Evolutionary conservation across 2,888 invertebrate genomes (phyloP).

Genomic region (Atherix ibis): DNA sequence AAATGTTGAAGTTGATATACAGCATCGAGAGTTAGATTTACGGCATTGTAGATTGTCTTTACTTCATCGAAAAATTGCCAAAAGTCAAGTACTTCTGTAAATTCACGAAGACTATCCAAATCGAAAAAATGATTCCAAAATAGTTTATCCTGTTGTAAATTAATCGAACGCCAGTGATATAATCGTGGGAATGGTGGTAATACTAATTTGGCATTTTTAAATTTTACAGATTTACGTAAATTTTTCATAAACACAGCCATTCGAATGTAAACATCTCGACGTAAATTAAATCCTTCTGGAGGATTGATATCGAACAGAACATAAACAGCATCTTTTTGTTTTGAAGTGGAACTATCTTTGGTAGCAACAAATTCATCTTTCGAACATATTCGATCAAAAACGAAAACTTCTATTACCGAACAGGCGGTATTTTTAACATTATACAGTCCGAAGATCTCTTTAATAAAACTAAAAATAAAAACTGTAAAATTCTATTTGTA

Average conservation of each 20-base stretch:
- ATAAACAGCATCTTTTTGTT: too few relatives aligned
- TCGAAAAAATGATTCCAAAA: slow-evolving; percentile 84
- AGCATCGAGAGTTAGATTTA: slow-evolving; percentile 44
- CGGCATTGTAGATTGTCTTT: slow-evolving; percentile 10
- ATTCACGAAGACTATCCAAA: slow-evolving; percentile 54
- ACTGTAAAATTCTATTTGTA: too few relatives aligned
- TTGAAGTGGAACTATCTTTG: too few relatives aligned
- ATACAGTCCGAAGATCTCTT: too few relatives aligned
- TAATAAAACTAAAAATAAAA: too few relatives aligned
- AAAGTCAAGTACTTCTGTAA: slow-evolving; percentile 72
- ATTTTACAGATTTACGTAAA: slow-evolving; percentile 38
- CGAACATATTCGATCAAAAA: background rate
- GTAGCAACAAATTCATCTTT: too few relatives aligned
- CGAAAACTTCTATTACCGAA: background rate
- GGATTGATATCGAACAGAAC: slow-evolving; percentile 89
- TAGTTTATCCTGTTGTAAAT: slow-evolving; percentile 41
- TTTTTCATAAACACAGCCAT: slow-evolving; percentile 68
- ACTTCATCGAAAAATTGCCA: slow-evolving; percentile 56
- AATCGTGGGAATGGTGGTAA: slow-evolving; percentile 85
- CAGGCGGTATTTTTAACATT: too few relatives aligned
- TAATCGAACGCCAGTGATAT: slow-evolving; percentile 71
- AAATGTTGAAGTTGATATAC: slow-evolving; percentile 74
- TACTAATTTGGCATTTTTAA: slow-evolving; percentile 47
- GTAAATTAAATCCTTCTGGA: slow-evolving; percentile 91
- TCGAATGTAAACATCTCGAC: slow-evolving; percentile 90